Evolutionary conservation across 2,797 vertebrate species (phyloP).

Genomic region (Lepus oiostolus): DNA sequence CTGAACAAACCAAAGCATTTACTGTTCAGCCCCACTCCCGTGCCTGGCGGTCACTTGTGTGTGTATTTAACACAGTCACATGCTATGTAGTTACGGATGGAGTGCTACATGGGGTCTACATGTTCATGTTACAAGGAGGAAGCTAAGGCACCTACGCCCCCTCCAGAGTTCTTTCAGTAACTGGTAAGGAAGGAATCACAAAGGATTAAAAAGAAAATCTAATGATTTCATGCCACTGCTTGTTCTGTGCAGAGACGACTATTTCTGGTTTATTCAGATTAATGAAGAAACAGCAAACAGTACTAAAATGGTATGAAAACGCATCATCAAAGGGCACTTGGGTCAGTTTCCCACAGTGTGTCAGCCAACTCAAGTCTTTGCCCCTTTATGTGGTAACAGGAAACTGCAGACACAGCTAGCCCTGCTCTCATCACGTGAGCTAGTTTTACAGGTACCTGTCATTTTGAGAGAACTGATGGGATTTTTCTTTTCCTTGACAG

Average conservation of each 20-base stretch:
- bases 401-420: not conserved
- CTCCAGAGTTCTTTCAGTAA: not conserved
- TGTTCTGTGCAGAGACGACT: slow-evolving; percentile 58
- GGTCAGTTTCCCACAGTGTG: slow-evolving; percentile 50
- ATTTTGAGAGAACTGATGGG: not conserved
- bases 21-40: slow-evolving; percentile 64
- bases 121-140: not conserved
- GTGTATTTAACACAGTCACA: not conserved
- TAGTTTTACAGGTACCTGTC: not conserved
- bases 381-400: not conserved
- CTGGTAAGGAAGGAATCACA: not conserved
- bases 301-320: not conserved
- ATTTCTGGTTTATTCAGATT: slow-evolving; percentile 9
- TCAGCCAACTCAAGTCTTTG: not conserved
- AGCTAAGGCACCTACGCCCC: not conserved
- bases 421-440: not conserved
- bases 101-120: not conserved
- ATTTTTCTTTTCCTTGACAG: slow-evolving; percentile 85
- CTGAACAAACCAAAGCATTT: slow-evolving; percentile 74
- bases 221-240: slow-evolving; percentile 11
- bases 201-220: not conserved
- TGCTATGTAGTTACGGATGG: too few relatives aligned
- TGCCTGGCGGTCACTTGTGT: not conserved
- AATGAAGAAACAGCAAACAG: not conserved
- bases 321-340: slow-evolving; percentile 84